phyloP scores from a whole-genome alignment of 2,797 vertebrate species.

The Melanogrammus aeglefinus region DNA sequence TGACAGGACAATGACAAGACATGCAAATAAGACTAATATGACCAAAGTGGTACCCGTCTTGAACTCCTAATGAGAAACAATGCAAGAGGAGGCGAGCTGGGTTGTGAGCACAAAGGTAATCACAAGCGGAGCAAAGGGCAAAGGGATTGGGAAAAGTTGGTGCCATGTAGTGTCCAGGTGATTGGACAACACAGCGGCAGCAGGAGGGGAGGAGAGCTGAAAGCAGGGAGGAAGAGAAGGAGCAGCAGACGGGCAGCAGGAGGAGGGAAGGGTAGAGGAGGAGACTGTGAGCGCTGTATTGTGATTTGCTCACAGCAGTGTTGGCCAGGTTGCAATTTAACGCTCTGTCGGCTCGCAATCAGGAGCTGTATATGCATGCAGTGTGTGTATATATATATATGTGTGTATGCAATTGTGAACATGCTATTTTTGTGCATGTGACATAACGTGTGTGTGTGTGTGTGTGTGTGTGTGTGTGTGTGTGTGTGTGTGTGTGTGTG shows the following conservation, averaged over 20 bases:
- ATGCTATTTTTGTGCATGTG: background rate
- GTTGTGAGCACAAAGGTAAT: background rate
- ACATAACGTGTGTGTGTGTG: background rate
- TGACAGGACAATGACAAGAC: background rate
- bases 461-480: background rate
- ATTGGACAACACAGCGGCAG: background rate
- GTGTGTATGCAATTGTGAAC: background rate
- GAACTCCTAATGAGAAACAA: background rate
- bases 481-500: too few relatives aligned
- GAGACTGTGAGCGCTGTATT: constrained; percentile 52
- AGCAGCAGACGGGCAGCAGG: constrained; percentile 25
- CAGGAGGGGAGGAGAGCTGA: constrained; percentile 34
- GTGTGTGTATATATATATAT: background rate
- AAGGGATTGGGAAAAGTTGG: background rate
- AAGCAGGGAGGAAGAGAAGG: constrained; percentile 21
- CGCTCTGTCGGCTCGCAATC: constrained; percentile 66
- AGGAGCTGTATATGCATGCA: constrained; percentile 29
- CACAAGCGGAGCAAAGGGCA: background rate
- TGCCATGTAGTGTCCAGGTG: background rate
- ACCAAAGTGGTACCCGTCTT: background rate
- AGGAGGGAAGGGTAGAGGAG: constrained; percentile 32
- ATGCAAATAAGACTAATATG: background rate
- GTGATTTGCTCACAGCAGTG: constrained; percentile 59
- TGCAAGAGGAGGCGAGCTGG: background rate
- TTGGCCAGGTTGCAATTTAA: constrained; percentile 69